Percentiles rank a stretch among this genome's conserved stretches.
These are phyloP conservation scores for Graptemys geographica DNA, from an alignment of 2,797 vertebrate genomes.

Conservation along the genomic window DNA sequence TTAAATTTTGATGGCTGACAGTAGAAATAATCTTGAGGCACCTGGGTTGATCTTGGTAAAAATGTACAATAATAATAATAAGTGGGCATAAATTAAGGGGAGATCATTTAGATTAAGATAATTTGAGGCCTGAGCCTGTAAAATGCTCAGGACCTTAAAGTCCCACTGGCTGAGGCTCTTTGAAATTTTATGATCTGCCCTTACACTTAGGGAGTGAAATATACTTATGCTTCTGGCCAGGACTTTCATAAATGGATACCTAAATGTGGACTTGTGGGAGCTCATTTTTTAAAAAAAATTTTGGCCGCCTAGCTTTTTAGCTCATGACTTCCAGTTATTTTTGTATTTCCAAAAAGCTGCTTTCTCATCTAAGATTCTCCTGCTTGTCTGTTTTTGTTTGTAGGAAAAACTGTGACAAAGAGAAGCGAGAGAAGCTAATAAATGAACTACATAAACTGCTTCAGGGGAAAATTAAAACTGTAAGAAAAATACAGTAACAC, in stretches of 20 bases:
- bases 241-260: not conserved
- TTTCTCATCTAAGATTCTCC: constrained; percentile 3
- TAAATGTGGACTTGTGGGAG: not conserved
- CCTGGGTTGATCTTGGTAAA: not conserved
- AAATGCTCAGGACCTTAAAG: not conserved
- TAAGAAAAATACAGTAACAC: constrained; percentile 67
- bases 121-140: not conserved
- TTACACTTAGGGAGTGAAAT: not conserved
- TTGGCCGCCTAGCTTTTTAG: not conserved
- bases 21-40: not conserved
- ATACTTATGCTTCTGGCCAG: not conserved
- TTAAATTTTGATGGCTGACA: not conserved
- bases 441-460: constrained; percentile 89
- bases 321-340: not conserved
- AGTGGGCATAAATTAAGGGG: not conserved
- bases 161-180: not conserved
- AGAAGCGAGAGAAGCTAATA: constrained; percentile 86
- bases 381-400: constrained; percentile 5
- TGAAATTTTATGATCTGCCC: not conserved
- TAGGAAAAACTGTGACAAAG: constrained; percentile 92
- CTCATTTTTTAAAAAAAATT: not conserved
- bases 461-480: constrained; percentile 91
- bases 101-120: not conserved
- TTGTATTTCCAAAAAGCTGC: not conserved
- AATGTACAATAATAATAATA: not conserved